Base-by-base conservation (phyloP, 2,888 invertebrate genomes). In the Drosophila tanythrix region DNA sequence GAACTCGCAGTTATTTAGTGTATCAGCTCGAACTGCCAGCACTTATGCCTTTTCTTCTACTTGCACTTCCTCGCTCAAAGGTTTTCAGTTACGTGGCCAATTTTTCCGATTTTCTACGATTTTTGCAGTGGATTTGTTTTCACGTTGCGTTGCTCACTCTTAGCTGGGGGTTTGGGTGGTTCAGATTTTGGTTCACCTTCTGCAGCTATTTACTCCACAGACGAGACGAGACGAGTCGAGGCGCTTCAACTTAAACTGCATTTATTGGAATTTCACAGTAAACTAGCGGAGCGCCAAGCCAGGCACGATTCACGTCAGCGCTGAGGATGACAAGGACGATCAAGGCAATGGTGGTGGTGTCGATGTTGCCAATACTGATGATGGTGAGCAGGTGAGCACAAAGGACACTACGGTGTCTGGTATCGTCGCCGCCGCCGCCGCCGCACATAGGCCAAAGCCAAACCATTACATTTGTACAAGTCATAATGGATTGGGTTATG, bases 181-280 rank as follows among this genome's bases (percentile, higher is more conserved):
- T 53, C 29, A 21, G 40, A 27, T 55, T 53, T 70, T 59, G 43
- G 59, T 59, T 68, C 62, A 63, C 55, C 56, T 40, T 59, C 43
- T 43, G 33, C 31, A 48, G 36, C 40, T 65, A 52, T 40, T 62
- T 46, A 36, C 56, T 40, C 35, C 46, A 60, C 52, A 55, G 68
- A 70, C 82, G 55, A 63, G 59, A 50, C 21, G 21, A 21, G 21
- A 21, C 69, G 43, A 2, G 25, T 25, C 15, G 25, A 15, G 15
- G 2, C 4, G 81, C 74, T 60, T 68, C 64, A 51, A 61, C 66
- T 76, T 69, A 61, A 76, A 72, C 70, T 79, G 87, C 78, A 79
- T 83, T 86, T 83, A 83, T 90, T 88, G 87, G 89, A 87, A 86
- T 87, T 89, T 89, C 58, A 87, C 87, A 89, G 87, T 83, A 89